phyloP scores from a whole-genome alignment of 2,113 vertebrate genomes.

The Phaetusa simplex region DNA sequence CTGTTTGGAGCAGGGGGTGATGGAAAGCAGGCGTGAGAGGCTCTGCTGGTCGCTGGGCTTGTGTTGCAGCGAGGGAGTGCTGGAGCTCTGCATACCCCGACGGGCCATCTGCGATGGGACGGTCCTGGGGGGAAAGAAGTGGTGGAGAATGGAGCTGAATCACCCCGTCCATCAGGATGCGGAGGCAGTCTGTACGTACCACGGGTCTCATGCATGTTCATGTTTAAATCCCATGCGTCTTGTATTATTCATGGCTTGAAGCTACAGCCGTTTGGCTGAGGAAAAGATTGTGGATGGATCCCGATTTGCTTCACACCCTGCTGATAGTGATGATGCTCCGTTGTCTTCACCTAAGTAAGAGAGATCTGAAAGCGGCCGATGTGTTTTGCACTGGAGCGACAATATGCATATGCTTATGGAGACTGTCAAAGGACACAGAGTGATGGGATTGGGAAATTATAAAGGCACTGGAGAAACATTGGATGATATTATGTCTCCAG shows the following conservation, averaged over 20 bases:
- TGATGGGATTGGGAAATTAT: not conserved
- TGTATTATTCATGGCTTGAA: not conserved
- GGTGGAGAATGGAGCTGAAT: not conserved
- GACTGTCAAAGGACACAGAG: not conserved
- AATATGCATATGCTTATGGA: not conserved
- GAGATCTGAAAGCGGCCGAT: not conserved
- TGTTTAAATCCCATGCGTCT: not conserved
- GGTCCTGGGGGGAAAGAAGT: not conserved
- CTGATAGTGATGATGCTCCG: not conserved
- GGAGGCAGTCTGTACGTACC: not conserved
- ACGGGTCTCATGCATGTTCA: rapidly evolving
- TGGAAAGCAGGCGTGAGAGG: not conserved
- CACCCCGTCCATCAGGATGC: not conserved
- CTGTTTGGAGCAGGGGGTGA: not conserved
- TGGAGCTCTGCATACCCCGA: not conserved
- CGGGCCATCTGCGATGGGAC: not conserved
- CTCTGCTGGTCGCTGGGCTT: not conserved
- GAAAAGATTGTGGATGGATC: not conserved
- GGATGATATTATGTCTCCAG: not conserved
- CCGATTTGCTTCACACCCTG: not conserved
- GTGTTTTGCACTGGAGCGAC: not conserved
- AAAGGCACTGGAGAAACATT: not conserved
- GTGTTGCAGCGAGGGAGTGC: not conserved
- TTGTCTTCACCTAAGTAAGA: not conserved
- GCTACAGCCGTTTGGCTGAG: not conserved